Percentiles rank a stretch among this genome's conserved stretches.
Evolutionary conservation across 2,797 vertebrate species (phyloP).

Genomic region (Acanthurus tractus): DNA sequence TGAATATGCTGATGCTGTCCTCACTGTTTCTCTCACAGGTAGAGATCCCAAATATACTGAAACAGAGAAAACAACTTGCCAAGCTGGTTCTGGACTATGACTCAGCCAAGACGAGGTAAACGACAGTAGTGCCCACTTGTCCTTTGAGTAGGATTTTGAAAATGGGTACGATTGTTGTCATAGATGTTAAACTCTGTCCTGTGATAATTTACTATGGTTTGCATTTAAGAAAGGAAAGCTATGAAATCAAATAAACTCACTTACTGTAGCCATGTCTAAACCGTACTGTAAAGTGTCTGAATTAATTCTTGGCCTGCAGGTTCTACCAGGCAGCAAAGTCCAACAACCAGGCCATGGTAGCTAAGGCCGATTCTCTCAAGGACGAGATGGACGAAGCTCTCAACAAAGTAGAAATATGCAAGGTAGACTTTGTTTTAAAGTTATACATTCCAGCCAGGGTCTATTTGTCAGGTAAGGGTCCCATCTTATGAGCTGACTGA

Average conservation of each 20-base stretch:
- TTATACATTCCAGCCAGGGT: constrained; percentile 26
- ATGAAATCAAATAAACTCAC: neutral
- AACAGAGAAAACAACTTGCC: constrained; percentile 95
- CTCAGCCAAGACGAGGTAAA: constrained; percentile 92
- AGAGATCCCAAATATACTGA: constrained; percentile 97
- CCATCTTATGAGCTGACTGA: constrained; percentile 40
- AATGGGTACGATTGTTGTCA: neutral
- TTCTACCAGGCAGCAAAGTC: constrained; percentile 93
- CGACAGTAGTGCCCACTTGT: neutral
- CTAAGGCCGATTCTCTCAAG: constrained; percentile 94
- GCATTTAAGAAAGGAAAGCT: neutral
- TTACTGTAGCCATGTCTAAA: too few species aligned
- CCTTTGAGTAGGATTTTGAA: neutral
- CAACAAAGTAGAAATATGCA: constrained; percentile 98
- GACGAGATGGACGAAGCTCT: constrained; percentile 99
- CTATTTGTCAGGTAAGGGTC: constrained; percentile 44
- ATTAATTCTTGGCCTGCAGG: constrained; percentile 76
- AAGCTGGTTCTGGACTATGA: constrained; percentile 96
- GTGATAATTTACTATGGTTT: neutral
- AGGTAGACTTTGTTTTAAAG: constrained; percentile 82
- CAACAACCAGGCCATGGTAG: constrained; percentile 91
- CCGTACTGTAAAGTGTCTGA: neutral
- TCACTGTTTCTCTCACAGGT: constrained; percentile 79
- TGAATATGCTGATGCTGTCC: neutral
- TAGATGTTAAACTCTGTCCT: too few species aligned